Conservation (phyloP, 2,113 vertebrate species). For the Sturnus vulgaris region DNA sequence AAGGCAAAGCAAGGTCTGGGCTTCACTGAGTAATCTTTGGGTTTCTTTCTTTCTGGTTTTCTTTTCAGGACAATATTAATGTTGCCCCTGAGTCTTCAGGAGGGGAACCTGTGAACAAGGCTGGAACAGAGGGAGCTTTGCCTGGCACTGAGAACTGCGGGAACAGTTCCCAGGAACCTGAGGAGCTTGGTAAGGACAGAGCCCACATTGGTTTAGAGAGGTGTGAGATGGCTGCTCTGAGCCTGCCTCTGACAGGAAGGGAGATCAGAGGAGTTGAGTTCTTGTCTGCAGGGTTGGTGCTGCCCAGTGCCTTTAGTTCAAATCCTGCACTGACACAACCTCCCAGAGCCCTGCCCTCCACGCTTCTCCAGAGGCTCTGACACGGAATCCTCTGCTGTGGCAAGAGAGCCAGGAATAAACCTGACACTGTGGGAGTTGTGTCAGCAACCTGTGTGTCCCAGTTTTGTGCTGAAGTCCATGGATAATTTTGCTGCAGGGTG, state of each 20-base stretch:
- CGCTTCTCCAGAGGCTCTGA: background rate
- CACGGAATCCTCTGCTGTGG: background rate
- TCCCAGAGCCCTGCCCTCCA: background rate
- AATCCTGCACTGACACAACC: background rate
- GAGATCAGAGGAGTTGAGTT: background rate
- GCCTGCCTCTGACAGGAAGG: background rate
- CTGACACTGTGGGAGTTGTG: background rate
- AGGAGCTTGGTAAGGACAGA: background rate
- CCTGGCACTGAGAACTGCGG: background rate
- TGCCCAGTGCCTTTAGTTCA: background rate
- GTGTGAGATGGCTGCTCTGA: background rate
- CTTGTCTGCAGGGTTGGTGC: background rate
- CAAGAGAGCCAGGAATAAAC: background rate
- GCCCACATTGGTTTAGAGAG: background rate
- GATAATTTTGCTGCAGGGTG: background rate
- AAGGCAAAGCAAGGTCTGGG: background rate
- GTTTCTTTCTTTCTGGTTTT: background rate
- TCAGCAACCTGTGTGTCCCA: too few species aligned
- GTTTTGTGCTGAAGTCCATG: background rate
- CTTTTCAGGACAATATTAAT: background rate
- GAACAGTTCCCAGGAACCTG: background rate
- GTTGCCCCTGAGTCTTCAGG: background rate
- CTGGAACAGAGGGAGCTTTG: background rate
- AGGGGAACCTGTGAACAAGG: background rate
- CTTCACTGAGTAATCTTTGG: background rate